Conservation (phyloP, 2,888 invertebrate species). For the Beris morrisii region DNA sequence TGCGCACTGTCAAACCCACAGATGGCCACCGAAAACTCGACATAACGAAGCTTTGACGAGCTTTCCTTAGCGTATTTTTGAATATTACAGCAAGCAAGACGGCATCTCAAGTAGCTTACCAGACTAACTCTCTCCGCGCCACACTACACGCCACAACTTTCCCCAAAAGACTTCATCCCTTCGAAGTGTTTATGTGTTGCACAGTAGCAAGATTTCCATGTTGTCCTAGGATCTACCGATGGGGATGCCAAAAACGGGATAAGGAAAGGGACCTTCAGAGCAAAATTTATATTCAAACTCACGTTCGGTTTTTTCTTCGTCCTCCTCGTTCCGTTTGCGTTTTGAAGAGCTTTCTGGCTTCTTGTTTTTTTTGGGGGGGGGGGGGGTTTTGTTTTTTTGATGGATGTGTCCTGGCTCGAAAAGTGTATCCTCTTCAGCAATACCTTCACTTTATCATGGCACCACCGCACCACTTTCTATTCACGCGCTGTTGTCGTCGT, state of each 20-base stretch:
- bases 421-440: conserved; percentile 27
- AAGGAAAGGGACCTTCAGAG: conserved; percentile 15
- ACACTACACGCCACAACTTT: no score
- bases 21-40: conserved; percentile 20
- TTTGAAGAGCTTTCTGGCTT: conserved; percentile 33
- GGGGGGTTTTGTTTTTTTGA: background rate
- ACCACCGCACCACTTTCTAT: background rate
- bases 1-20: conserved; percentile 33
- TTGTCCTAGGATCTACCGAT: no score
- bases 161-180: no score
- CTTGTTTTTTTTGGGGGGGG: conserved; percentile 16
- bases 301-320: conserved; percentile 15
- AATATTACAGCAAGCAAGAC: no score
- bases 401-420: conserved; percentile 11
- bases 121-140: no score
- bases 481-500: no score
- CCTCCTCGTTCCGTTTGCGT: conserved; percentile 3
- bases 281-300: conserved; percentile 28
- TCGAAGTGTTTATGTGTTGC: no score
- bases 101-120: no score
- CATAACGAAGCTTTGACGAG: conserved; percentile 22
- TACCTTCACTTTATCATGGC: conserved; percentile 26
- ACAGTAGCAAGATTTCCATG: no score
- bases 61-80: conserved; percentile 4
- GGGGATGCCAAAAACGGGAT: background rate